These are phyloP conservation scores for Deilephila elpenor DNA, from an alignment of 2,888 invertebrate genomes.

Conservation along the genomic window DNA sequence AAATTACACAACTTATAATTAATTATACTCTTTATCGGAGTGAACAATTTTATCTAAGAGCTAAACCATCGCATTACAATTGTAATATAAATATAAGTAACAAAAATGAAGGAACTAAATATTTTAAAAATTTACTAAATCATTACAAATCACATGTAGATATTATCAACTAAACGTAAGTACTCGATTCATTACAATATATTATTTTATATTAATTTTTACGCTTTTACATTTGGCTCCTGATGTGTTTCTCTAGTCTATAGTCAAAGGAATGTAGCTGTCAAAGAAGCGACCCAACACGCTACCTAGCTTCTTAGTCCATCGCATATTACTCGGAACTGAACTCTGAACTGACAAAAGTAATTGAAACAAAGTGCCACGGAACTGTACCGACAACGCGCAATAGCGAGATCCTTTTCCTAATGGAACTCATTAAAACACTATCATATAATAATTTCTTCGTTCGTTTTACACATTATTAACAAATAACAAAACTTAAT, in stretches of 20 bases:
- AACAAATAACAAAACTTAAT: conserved; percentile 84
- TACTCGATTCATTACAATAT: conserved; percentile 71
- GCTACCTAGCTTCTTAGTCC: conserved; percentile 10
- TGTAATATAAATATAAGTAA: conserved; percentile 76
- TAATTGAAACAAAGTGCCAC: conserved; percentile 23
- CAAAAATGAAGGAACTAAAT: conserved; percentile 83
- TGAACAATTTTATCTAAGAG: conserved; percentile 77
- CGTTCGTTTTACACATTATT: conserved; percentile 65
- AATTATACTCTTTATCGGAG: conserved; percentile 77
- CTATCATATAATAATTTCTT: conserved; percentile 51
- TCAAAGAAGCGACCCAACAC: conserved; percentile 2
- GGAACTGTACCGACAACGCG: conserved; percentile 36
- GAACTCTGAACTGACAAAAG: conserved; percentile 17
- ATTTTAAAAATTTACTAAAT: conserved; percentile 70
- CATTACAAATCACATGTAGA: conserved; percentile 73
- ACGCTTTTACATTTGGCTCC: conserved; percentile 81
- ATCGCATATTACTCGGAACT: conserved; percentile 16
- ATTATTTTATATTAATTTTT: conserved; percentile 69
- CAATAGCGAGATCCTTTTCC: conserved; percentile 31
- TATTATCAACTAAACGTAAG: conserved; percentile 72
- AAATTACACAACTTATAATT: conserved; percentile 80
- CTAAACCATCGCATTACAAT: conserved; percentile 75
- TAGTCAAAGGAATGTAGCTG: conserved; percentile 13
- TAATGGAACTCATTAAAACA: conserved; percentile 32
- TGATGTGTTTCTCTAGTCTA: conserved; percentile 53